These are phyloP conservation scores for Caenorhabditis sp. DNA, from an alignment of 2,888 invertebrate species.

Conservation along the genomic window DNA sequence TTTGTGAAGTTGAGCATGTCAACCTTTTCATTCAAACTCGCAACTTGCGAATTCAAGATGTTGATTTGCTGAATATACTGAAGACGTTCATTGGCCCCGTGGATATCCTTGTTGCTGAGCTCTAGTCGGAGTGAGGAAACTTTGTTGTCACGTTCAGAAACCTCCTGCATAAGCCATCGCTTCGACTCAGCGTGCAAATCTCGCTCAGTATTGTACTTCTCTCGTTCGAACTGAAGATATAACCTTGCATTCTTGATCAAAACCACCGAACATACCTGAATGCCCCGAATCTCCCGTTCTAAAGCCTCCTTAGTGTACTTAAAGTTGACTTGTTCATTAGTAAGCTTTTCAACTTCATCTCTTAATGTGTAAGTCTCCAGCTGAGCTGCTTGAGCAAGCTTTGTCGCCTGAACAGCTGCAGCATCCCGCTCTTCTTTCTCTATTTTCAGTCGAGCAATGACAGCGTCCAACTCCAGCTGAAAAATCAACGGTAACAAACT, in stretches of 20 bases:
- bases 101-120: constrained; percentile 54
- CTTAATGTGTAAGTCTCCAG: constrained; percentile 61
- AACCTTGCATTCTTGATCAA: not conserved
- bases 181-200: constrained; percentile 64
- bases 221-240: constrained; percentile 65
- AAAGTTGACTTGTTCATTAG: constrained; percentile 56
- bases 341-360: constrained; percentile 59
- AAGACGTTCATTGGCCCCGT: constrained; percentile 46
- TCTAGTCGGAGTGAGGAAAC: constrained; percentile 74
- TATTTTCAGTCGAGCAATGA: constrained; percentile 61
- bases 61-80: constrained; percentile 47
- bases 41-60: constrained; percentile 31
- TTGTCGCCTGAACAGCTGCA: constrained; percentile 58
- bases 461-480: constrained; percentile 65
- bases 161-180: constrained; percentile 73
- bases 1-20: constrained; percentile 44
- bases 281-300: constrained; percentile 54
- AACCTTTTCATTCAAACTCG: constrained; percentile 42
- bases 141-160: constrained; percentile 73
- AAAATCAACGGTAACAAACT: not conserved
- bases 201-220: constrained; percentile 58
- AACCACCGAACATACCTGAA: constrained; percentile 38
- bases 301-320: constrained; percentile 43
- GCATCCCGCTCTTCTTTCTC: constrained; percentile 73
- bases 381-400: constrained; percentile 69